Evolutionary conservation across 2,113 vertebrate genomes (phyloP).

Genomic region (Carettochelys insculpta): DNA sequence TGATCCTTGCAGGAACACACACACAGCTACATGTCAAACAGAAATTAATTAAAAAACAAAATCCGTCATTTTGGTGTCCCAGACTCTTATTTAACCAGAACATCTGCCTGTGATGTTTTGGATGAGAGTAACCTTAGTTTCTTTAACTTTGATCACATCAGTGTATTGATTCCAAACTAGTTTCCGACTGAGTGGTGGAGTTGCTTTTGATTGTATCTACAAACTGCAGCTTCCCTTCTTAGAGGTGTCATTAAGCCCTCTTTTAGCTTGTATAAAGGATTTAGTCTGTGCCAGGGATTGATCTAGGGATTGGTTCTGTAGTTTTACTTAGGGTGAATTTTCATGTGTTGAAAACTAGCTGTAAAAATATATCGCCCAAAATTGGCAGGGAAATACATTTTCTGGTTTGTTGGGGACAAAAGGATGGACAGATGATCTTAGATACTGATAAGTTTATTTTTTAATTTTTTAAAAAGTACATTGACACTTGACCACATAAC

Average conservation of each 20-base stretch:
- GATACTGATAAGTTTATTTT: neutral
- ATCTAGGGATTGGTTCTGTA: neutral
- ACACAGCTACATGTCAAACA: neutral
- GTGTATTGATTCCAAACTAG: neutral
- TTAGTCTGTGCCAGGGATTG: neutral
- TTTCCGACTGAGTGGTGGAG: too few species aligned
- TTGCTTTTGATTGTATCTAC: neutral
- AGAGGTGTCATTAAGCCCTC: neutral
- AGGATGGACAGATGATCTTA: too few species aligned
- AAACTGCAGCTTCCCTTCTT: neutral
- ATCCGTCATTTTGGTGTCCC: neutral
- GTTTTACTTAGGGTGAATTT: neutral
- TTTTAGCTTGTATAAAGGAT: neutral
- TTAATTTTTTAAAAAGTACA: neutral
- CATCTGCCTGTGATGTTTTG: neutral
- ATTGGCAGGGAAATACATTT: rapidly evolving
- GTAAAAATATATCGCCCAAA: neutral
- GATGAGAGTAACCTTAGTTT: neutral
- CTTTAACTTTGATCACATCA: neutral
- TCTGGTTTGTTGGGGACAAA: neutral
- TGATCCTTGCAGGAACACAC: neutral
- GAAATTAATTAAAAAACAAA: neutral
- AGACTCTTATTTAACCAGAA: neutral
- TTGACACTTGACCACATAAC: neutral
- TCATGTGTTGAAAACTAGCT: neutral